phyloP scores from a whole-genome alignment of 2,797 vertebrate species.

The Crenuchus spilurus region DNA sequence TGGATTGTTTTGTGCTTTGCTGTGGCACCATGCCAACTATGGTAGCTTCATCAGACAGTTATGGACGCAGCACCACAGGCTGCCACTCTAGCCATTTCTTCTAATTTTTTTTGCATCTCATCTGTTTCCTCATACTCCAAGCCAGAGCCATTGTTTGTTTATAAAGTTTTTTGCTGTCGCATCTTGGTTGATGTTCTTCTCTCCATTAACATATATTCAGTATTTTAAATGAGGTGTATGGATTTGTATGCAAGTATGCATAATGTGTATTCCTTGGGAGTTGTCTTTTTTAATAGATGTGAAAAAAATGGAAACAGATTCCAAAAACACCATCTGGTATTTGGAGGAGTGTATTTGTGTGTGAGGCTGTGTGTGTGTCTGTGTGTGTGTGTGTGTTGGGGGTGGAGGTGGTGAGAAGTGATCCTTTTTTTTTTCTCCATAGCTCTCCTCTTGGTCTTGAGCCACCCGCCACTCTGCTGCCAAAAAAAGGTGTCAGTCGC shows the following conservation, averaged over 20 bases:
- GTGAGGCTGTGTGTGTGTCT: slow-evolving; percentile 53
- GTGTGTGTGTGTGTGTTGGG: slow-evolving; percentile 61
- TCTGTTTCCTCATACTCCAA: slow-evolving; percentile 24
- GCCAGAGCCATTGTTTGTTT: slow-evolving; percentile 36
- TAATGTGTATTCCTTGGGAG: slow-evolving; percentile 59
- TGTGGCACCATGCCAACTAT: slow-evolving; percentile 42
- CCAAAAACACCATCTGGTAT: slow-evolving; percentile 98
- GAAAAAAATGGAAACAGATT: slow-evolving; percentile 88
- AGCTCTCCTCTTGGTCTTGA: slow-evolving; percentile 91
- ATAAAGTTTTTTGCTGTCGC: slow-evolving; percentile 50
- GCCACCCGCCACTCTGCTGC: slow-evolving; percentile 90
- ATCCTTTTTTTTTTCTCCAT: slow-evolving; percentile 84
- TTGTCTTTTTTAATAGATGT: slow-evolving; percentile 81
- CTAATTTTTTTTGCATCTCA: slow-evolving; percentile 20
- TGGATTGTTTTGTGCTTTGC: slow-evolving; percentile 35
- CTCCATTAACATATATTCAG: slow-evolving; percentile 29
- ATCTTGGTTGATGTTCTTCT: slow-evolving; percentile 44
- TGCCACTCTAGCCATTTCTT: neutral
- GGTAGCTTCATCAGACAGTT: slow-evolving; percentile 50
- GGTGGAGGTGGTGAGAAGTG: slow-evolving; percentile 82
- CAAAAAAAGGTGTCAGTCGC: slow-evolving; percentile 96
- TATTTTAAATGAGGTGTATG: slow-evolving; percentile 41
- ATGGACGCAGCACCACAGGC: slow-evolving; percentile 37
- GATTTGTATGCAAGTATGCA: slow-evolving; percentile 52
- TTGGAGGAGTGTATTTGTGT: slow-evolving; percentile 74